Conservation (phyloP, 2,888 invertebrate genomes). For the Dysmachus trigonus region DNA sequence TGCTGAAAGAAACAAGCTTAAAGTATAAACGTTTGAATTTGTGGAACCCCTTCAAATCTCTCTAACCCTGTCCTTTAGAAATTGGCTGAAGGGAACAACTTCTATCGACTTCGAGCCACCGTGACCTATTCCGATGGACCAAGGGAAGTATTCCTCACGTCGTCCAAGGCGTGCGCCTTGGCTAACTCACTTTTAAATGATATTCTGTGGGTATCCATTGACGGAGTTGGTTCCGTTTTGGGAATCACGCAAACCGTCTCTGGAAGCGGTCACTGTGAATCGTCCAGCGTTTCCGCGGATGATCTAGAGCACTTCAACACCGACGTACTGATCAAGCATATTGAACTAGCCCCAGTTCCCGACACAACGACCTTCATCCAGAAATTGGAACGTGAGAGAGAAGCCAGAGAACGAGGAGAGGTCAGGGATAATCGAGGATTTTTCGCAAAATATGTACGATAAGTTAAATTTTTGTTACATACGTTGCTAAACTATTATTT, state of each 20-base stretch:
- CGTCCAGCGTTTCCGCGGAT: slow-evolving; percentile 55
- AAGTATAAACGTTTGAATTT: slow-evolving; percentile 61
- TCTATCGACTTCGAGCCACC: slow-evolving; percentile 78
- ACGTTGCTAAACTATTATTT: slow-evolving; percentile 51
- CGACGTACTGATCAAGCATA: slow-evolving; percentile 79
- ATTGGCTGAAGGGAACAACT: slow-evolving; percentile 73
- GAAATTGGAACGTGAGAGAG: slow-evolving; percentile 90
- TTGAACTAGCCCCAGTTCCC: slow-evolving; percentile 87
- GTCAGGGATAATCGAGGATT: slow-evolving; percentile 95
- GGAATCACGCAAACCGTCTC: slow-evolving; percentile 71
- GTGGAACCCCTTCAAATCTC: background rate
- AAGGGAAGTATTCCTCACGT: slow-evolving; percentile 76
- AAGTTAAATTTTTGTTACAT: background rate
- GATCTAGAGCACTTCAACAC: slow-evolving; percentile 74
- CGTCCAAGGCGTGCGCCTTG: slow-evolving; percentile 82
- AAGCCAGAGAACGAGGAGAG: slow-evolving; percentile 88
- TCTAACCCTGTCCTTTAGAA: slow-evolving; percentile 61
- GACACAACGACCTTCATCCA: slow-evolving; percentile 96
- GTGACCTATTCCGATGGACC: slow-evolving; percentile 74
- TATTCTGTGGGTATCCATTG: slow-evolving; percentile 79
- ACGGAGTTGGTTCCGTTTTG: slow-evolving; percentile 81
- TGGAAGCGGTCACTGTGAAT: slow-evolving; percentile 55
- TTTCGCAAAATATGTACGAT: slow-evolving; percentile 95
- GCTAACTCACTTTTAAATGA: slow-evolving; percentile 81
- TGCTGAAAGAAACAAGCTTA: slow-evolving; percentile 68